These are phyloP conservation scores for Calameuta pallipes DNA, from an alignment of 2,888 invertebrate genomes.

Conservation along the genomic window DNA sequence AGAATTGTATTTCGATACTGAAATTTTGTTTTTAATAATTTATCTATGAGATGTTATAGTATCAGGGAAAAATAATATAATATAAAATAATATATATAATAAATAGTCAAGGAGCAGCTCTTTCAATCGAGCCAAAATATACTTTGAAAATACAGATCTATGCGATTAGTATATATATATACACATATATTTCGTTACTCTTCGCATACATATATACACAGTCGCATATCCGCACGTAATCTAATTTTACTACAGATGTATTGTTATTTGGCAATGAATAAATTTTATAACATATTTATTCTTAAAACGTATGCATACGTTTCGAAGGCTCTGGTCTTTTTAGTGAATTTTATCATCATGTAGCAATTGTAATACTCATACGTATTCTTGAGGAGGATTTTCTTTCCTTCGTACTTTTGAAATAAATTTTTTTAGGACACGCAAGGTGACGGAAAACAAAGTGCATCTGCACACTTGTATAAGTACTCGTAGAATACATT, in stretches of 20 bases:
- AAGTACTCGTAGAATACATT: neutral
- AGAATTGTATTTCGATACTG: neutral
- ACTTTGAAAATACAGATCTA: constrained; percentile 24
- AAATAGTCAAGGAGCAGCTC: neutral
- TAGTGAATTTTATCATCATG: too few relatives aligned
- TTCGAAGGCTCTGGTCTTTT: neutral
- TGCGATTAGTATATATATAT: constrained; percentile 24
- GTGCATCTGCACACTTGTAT: neutral
- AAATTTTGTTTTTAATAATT: neutral
- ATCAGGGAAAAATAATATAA: neutral
- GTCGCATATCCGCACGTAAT: neutral
- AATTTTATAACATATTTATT: constrained; percentile 51
- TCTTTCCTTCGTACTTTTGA: neutral
- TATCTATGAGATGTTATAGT: neutral
- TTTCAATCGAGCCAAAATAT: constrained; percentile 1
- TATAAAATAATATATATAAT: neutral
- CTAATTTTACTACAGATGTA: constrained; percentile 25
- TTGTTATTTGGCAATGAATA: constrained; percentile 50
- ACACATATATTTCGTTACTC: constrained; percentile 31
- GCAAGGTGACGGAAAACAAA: neutral
- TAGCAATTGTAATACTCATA: neutral
- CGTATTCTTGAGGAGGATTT: neutral
- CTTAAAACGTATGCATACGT: constrained; percentile 14
- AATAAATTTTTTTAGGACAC: neutral
- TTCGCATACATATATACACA: constrained; percentile 2